A percentile compares a stretch with the other conserved stretches of the same genome.
Conservation (phyloP, 2,888 invertebrate species). For the Drosophila pseudotakahashii region DNA sequence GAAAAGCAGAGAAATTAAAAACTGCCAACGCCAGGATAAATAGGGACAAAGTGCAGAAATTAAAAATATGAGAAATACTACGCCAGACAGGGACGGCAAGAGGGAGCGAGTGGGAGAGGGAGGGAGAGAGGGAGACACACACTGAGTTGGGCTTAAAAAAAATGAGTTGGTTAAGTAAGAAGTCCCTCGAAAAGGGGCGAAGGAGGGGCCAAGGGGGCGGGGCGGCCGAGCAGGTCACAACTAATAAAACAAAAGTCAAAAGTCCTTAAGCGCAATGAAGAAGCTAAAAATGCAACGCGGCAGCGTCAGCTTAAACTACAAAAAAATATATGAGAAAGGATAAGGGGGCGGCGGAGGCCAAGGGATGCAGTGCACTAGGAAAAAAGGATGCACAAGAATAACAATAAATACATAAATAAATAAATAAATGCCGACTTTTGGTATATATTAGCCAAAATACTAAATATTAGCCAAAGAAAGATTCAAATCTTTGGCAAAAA, state of each 20-base stretch:
- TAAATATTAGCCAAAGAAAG: too few relatives aligned
- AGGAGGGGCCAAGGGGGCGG: background rate
- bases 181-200: conserved; percentile 13
- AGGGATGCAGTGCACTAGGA: conserved; percentile 1
- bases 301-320: conserved; percentile 71
- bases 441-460: too few relatives aligned
- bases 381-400: too few relatives aligned
- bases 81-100: conserved; percentile 45
- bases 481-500: too few relatives aligned
- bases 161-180: conserved; percentile 45
- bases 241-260: conserved; percentile 83
- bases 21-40: conserved; percentile 82
- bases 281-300: conserved; percentile 79
- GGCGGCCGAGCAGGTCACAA: conserved; percentile 62
- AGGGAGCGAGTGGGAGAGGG: background rate
- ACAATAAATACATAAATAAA: too few relatives aligned
- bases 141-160: conserved; percentile 25
- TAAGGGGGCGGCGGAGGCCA: background rate
- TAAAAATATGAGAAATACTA: conserved; percentile 79
- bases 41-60: conserved; percentile 81
- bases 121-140: conserved; percentile 17
- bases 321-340: conserved; percentile 36
- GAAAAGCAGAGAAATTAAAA: conserved; percentile 82
- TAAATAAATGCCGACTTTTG: too few relatives aligned
- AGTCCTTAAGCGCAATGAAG: conserved; percentile 83